Evolutionary conservation across 2,888 invertebrate genomes (phyloP).

Genomic region (Drosophila ezoana): DNA sequence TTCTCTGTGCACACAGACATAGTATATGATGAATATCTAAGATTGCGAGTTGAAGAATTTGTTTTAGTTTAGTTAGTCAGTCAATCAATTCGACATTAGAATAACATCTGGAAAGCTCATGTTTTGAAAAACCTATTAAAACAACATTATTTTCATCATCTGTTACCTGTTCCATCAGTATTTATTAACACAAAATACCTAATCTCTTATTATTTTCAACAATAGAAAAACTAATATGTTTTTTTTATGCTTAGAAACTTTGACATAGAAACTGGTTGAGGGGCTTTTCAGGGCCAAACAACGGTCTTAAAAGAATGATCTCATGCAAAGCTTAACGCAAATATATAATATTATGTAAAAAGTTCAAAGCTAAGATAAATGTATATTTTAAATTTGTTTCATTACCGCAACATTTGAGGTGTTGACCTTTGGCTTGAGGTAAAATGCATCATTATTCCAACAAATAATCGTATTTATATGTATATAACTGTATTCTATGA

Average conservation of each 20-base stretch:
- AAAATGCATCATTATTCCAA: constrained; percentile 10
- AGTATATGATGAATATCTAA: neutral
- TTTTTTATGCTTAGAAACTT: constrained; percentile 11
- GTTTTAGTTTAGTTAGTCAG: no score
- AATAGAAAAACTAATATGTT: constrained; percentile 5
- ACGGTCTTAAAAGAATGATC: constrained; percentile 29
- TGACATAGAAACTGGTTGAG: constrained; percentile 39
- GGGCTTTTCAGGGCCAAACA: constrained; percentile 19
- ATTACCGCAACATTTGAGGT: constrained; percentile 25
- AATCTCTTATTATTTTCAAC: neutral
- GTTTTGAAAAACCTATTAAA: no score
- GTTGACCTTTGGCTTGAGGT: constrained; percentile 43
- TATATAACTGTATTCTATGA: neutral
- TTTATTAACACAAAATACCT: neutral
- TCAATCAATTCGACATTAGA: no score
- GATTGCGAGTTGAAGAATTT: neutral
- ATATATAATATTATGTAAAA: constrained; percentile 36
- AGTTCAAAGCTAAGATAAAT: constrained; percentile 45
- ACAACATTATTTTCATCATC: neutral
- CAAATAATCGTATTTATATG: constrained; percentile 19
- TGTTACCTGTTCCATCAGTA: neutral
- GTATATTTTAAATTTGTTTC: constrained; percentile 5
- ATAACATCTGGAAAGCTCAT: no score
- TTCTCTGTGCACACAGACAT: neutral
- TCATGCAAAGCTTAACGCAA: constrained; percentile 41